phyloP scores from a whole-genome alignment of 2,113 vertebrate genomes.

The Pangasianodon gigas region DNA sequence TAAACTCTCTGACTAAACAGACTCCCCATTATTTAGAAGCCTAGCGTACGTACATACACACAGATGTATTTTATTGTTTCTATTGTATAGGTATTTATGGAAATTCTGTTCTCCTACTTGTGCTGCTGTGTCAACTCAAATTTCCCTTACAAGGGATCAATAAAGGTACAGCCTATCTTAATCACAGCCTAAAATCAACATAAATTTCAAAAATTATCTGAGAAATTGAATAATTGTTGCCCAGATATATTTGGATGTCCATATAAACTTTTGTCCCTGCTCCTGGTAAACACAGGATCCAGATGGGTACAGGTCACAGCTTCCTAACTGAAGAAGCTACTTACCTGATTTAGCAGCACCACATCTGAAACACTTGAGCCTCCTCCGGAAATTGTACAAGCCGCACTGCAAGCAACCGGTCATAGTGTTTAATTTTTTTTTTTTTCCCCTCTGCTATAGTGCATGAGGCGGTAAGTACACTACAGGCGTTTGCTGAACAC shows the following conservation, averaged over 20 bases:
- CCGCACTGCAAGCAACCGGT: conserved; percentile 89
- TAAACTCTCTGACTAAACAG: neutral
- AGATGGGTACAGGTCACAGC: conserved; percentile 65
- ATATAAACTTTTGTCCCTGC: neutral
- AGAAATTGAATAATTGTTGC: neutral
- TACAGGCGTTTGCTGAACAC: conserved; percentile 62
- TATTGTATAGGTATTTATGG: too few relatives aligned
- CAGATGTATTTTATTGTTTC: too few relatives aligned
- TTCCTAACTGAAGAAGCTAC: conserved; percentile 71
- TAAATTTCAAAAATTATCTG: neutral
- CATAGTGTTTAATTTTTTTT: conserved; percentile 70
- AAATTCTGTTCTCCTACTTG: too few relatives aligned
- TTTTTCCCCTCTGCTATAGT: conserved; percentile 63
- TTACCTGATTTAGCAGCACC: conserved; percentile 95
- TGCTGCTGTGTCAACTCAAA: too few relatives aligned
- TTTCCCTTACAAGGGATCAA: too few relatives aligned
- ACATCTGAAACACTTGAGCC: conserved; percentile 99
- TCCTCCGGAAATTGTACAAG: conserved; percentile 99
- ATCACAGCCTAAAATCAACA: neutral
- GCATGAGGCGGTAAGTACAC: conserved; percentile 64
- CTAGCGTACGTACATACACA: too few relatives aligned
- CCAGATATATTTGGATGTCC: neutral
- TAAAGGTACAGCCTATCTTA: neutral
- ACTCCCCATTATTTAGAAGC: neutral
- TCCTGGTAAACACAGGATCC: conserved; percentile 12